Evolutionary conservation across 1,140 invertebrate genomes (phyloP), one percentile per base, ranked within the genome.

Genomic region (Meloidogyne exigua): DNA sequence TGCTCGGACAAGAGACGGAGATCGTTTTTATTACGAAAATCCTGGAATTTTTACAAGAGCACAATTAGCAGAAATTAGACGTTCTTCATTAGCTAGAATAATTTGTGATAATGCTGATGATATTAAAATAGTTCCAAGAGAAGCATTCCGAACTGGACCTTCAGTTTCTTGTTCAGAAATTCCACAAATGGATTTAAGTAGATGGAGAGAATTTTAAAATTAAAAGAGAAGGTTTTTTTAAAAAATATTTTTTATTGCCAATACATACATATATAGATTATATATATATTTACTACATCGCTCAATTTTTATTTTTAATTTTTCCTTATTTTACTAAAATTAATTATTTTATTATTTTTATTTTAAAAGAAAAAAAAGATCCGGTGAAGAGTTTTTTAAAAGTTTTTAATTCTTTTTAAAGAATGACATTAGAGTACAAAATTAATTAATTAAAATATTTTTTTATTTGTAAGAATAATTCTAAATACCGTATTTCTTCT

Each of bases 41-140:
- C 82, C 83, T 23, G 77, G 82, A 32, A 69, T 87, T 9, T 86
- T 84, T 80, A 88, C 72, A 87, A 89, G 80, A 79, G 91, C 92
- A 62, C 96, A 99, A 88, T 87, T 98, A 70, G 91, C 92, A 7
- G 94, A 98, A 88, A 92, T 99, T 65, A 90, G 95, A 15, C 95
- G 95, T 86, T 91, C 91, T 0, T 95, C 93, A 0, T 88, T 99
- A 23, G 91, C 95, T 0, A 94, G 96, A 87, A 89, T 97, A 0
- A 89, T 97, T 62, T 99, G 96, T 85, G 92, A 96, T 78, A 98
- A 97, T 88, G 90, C 90, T 3, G 92, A 93, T 83, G 90, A 91
- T 25, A 90, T 92, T 25, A 80, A 80, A 15, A 84, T 75, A 1
- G 91, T 92, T 87, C 91, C 91, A 77, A 87, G 88, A 21, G 89